Evolutionary conservation across 2,888 invertebrate genomes (phyloP), one percentile per base, ranked within the genome.

Genomic region (Scaptomyza parva): DNA sequence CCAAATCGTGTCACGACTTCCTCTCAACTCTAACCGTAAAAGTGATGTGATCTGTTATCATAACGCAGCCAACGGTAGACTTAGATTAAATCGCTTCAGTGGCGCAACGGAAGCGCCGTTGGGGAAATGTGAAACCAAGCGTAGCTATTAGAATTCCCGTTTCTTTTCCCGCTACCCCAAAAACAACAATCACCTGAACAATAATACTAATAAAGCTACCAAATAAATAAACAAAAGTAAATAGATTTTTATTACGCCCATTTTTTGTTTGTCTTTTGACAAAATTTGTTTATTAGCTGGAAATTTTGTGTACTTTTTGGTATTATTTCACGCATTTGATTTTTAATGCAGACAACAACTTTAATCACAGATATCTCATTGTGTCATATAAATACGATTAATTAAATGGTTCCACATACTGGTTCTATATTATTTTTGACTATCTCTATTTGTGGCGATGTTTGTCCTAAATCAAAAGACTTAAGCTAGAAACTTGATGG

Each of bases 121-220:
- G 63, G 68, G 68, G 88, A 84, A 89, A 87, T 87, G 88, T 87
- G 89, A 87, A 87, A 80, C 87, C 85, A 87, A 82, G 80, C 89
- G 89, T 86, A 78, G 78, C 82, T 62, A 37, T 57, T 52, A 41
- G n/a, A 35, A 51, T 51, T 74, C 58, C 77, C 72, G 39, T 59
- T 67, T 52, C 72, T 48, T 3, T 59, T 50, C 30, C 48, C 40
- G 47, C 26, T 48, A 17, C 14, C 45, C 40, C n/a, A n/a, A n/a
- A n/a, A 70, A 48, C 57, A 59, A 66, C 30, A 43, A 3, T 17
- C 24, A 3, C 28, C 17, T 3, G n/a, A 58, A 43, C 43, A 65
- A 55, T 44, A 54, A 54, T 12, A 57, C 14, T 26, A 30, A 53
- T 50, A 40, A 41, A 33, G 40, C 35, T 14, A 11, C n/a, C 37